Evolutionary conservation across 2,888 invertebrate species (phyloP), one percentile per base, ranked within the genome.

Genomic region (Melieria omissa): DNA sequence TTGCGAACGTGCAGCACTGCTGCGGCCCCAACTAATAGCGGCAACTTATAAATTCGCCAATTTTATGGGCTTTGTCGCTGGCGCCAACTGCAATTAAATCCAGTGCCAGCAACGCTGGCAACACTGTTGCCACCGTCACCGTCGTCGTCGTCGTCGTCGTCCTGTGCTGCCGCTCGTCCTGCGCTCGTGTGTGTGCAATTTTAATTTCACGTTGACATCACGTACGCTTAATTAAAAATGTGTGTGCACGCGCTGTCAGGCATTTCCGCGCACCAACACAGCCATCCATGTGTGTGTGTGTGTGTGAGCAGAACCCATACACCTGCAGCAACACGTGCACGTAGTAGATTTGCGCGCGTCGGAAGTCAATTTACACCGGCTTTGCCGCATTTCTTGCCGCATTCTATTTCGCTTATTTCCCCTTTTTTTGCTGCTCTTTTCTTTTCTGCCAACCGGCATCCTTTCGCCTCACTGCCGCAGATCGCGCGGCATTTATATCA

Each of bases 161-260:
- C 29, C 29, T 29, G 29, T 29, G 29, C 29, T 29, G 29, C 54
- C 54, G 29, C 41, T 54, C 29, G 52, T 45, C 55, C 46, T 55
- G 46, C 41, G 9, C 52, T 45, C 12, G 44, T 69, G 55, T 44
- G 58, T 5, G 65, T 52, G 60, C 69, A 62, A 62, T 69, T 69
- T 62, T 69, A 69, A 69, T 69, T 69, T 47, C 64, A 70, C 64
- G 55, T 72, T 73, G 75, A 75, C 74, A 76, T 73, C 75, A 77
- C 76, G 76, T 76, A 75, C 65, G 61, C 70, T 75, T 78, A 76
- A 78, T 77, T 77, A 77, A 77, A 76, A 76, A 71, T 70, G 55
- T 71, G 64, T 62, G 55, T 65, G 64, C 55, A 47, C 63, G 67
- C 29, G 29, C 29, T 29, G 29, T 14, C 61, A 61, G 60, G 16